A percentile compares a stretch with the other conserved stretches of the same genome.
Conservation (phyloP, 2,113 vertebrate genomes). For the Plecturocebus donacophilus region DNA sequence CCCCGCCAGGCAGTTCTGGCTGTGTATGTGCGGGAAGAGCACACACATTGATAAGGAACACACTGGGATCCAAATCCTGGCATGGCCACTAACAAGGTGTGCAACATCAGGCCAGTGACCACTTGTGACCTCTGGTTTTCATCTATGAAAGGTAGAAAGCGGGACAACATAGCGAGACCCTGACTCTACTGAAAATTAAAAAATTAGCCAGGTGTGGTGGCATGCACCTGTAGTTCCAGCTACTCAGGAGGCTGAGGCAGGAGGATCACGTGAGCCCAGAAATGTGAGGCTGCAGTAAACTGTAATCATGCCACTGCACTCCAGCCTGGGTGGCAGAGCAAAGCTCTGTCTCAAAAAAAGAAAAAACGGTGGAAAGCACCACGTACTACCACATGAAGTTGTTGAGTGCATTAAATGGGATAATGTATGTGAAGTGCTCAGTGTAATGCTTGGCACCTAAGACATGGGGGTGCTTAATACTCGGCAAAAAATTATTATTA, state of each 20-base stretch:
- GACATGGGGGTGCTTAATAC: too few relatives aligned
- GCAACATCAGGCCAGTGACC: background rate
- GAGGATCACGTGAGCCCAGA: too few relatives aligned
- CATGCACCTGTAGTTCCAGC: too few relatives aligned
- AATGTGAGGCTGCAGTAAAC: too few relatives aligned
- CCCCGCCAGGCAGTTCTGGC: background rate
- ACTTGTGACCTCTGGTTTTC: background rate
- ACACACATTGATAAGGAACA: background rate
- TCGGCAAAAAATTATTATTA: background rate
- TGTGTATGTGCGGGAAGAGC: background rate
- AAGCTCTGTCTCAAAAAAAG: too few relatives aligned
- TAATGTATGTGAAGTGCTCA: fast-evolving
- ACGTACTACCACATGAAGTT: background rate
- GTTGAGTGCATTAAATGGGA: too few relatives aligned
- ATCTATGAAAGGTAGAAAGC: background rate
- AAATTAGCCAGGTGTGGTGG: too few relatives aligned
- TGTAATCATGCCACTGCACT: too few relatives aligned
- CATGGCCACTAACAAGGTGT: background rate
- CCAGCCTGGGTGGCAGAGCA: too few relatives aligned
- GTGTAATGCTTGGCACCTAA: background rate
- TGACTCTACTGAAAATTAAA: too few relatives aligned
- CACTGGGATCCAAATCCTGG: background rate
- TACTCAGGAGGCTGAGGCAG: too few relatives aligned
- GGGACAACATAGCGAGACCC: too few relatives aligned
- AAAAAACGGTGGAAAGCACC: background rate